A percentile compares a stretch with the other conserved stretches of the same genome.
Evolutionary conservation across 2,113 vertebrate genomes (phyloP).

Genomic region (Peromyscus californicus): DNA sequence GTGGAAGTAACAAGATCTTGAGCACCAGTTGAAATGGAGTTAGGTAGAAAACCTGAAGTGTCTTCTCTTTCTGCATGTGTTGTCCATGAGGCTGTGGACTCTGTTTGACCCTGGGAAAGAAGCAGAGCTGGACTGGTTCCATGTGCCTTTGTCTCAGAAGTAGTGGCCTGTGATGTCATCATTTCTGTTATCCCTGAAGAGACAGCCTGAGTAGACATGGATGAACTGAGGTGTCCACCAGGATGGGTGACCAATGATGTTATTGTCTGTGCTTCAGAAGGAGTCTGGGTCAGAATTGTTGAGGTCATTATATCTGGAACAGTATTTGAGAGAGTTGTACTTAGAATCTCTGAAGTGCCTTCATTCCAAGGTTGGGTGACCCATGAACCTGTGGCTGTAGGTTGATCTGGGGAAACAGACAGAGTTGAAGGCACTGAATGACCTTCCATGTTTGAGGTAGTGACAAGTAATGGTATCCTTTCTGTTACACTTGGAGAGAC

Average conservation of each 20-base stretch:
- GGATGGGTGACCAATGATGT: not conserved
- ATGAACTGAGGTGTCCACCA: not conserved
- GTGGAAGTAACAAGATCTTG: not conserved
- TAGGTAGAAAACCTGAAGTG: not conserved
- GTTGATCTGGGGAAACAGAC: not conserved
- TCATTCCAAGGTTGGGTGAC: too few species aligned
- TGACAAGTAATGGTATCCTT: not conserved
- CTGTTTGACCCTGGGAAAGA: too few species aligned
- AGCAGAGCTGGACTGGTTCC: not conserved
- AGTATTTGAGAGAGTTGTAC: not conserved
- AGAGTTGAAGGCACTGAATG: not conserved
- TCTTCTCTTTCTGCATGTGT: not conserved
- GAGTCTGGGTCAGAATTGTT: not conserved
- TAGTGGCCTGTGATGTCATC: not conserved
- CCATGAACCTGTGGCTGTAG: not conserved
- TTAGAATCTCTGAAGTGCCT: not conserved
- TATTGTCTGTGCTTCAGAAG: not conserved
- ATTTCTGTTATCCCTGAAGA: fast-evolving
- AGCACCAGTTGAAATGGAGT: fast-evolving
- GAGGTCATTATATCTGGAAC: not conserved
- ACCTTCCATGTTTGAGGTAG: not conserved
- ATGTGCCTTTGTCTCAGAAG: not conserved
- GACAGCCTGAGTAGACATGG: not conserved
- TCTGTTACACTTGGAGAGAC: not conserved
- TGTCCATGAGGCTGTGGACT: not conserved